phyloP scores from a whole-genome alignment of 1,140 invertebrate genomes.

The Apocrypta bakeri region DNA sequence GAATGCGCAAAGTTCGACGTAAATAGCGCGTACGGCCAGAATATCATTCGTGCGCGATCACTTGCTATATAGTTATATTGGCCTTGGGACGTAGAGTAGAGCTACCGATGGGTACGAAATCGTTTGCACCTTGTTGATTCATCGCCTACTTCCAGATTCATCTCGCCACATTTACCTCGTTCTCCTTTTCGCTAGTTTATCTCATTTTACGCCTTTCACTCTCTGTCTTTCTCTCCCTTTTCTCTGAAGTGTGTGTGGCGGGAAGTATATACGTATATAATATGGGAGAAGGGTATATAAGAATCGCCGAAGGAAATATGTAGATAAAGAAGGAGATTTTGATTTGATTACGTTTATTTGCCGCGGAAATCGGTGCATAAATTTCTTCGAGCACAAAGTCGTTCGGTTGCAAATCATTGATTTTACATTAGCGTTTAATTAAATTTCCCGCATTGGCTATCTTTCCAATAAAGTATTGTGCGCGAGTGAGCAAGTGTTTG shows the following conservation, averaged over 20 bases:
- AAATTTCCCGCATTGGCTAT: not conserved
- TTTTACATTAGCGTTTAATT: conserved; percentile 7
- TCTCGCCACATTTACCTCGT: conserved; percentile 33
- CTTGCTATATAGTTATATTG: no score
- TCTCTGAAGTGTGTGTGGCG: not conserved
- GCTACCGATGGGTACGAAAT: not conserved
- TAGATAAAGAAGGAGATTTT: conserved; percentile 14
- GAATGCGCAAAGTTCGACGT: no score
- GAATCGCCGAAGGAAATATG: not conserved
- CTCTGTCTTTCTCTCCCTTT: not conserved
- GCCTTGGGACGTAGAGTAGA: not conserved
- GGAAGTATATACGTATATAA: not conserved
- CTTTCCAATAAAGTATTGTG: not conserved
- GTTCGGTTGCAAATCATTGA: not conserved
- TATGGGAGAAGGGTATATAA: not conserved
- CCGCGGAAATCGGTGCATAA: not conserved
- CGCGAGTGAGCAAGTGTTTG: not conserved
- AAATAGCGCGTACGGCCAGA: no score
- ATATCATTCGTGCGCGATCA: no score
- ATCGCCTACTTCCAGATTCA: conserved; percentile 27
- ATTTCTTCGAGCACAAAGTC: not conserved
- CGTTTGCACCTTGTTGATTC: conserved; percentile 20
- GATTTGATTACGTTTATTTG: conserved; percentile 27
- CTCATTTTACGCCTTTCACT: conserved; percentile 11
- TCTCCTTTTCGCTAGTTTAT: conserved; percentile 20